Evolutionary conservation across 1,140 invertebrate genomes (phyloP).

Genomic region (Caligus rogercresseyi): DNA sequence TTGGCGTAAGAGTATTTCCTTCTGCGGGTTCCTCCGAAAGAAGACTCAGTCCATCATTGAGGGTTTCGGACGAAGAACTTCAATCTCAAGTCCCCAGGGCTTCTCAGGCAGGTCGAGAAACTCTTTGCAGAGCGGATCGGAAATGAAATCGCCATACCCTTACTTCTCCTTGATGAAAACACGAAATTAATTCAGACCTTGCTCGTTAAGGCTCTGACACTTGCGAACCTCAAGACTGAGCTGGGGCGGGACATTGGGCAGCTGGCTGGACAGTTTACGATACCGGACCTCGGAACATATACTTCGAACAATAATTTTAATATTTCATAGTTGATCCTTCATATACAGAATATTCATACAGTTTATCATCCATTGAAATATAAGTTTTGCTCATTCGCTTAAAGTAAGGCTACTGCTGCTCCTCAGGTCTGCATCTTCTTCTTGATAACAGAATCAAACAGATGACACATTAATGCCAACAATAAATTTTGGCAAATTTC

Average conservation of each 20-base stretch:
- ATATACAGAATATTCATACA: no score
- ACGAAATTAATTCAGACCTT: not conserved
- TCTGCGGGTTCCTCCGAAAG: conserved; percentile 1
- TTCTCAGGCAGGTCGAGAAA: not conserved
- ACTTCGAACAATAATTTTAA: no score
- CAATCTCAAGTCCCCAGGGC: not conserved
- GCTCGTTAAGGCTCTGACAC: not conserved
- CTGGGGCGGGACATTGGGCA: not conserved
- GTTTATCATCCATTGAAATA: no score
- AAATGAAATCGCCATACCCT: conserved; percentile 10
- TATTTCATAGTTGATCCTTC: no score
- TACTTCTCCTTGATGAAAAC: conserved; percentile 5
- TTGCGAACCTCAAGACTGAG: conserved; percentile 6
- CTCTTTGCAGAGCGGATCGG: not conserved
- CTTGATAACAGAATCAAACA: no score
- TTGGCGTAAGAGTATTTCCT: conserved; percentile 9
- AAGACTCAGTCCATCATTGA: not conserved
- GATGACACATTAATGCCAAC: no score
- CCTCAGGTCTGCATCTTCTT: no score
- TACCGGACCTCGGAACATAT: not conserved
- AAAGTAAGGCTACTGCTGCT: no score
- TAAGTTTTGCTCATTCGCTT: no score
- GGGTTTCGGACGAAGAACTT: not conserved
- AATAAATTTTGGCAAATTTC: no score
- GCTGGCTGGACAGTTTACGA: not conserved